These are phyloP conservation scores for Craterocephalus amniculus DNA, from an alignment of 2,797 vertebrate genomes.

Conservation along the genomic window DNA sequence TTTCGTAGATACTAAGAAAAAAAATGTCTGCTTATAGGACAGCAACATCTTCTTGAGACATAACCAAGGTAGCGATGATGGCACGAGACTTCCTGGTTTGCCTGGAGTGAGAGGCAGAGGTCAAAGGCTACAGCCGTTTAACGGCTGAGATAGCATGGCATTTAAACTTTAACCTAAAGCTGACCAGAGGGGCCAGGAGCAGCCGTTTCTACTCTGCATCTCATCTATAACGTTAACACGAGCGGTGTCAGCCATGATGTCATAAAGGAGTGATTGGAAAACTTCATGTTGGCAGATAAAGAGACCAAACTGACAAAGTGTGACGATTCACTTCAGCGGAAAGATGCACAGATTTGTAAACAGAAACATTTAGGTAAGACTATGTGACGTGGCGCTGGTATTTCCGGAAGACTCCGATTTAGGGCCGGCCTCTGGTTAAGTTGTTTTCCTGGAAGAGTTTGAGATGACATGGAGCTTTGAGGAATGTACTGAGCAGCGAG, in stretches of 20 bases:
- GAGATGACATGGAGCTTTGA: slow-evolving; percentile 82
- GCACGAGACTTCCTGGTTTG: slow-evolving; percentile 31
- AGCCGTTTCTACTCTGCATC: slow-evolving; percentile 36
- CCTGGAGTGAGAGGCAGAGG: slow-evolving; percentile 18
- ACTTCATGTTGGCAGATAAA: slow-evolving; percentile 31
- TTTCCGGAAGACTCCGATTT: slow-evolving; percentile 66
- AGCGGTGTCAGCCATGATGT: slow-evolving; percentile 52
- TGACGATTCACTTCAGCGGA: slow-evolving; percentile 4
- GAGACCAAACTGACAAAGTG: slow-evolving; percentile 35
- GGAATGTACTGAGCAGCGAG: slow-evolving; percentile 75
- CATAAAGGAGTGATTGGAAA: slow-evolving; percentile 44
- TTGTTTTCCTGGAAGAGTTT: slow-evolving; percentile 82
- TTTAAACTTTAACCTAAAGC: slow-evolving; percentile 39
- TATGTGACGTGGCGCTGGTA: slow-evolving; percentile 65
- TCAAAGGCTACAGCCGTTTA: slow-evolving; percentile 56
- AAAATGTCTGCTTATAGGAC: slow-evolving; percentile 7
- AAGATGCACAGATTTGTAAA: slow-evolving; percentile 17
- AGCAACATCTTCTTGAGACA: slow-evolving; percentile 5
- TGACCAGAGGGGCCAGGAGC: slow-evolving; percentile 27
- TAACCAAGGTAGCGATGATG: slow-evolving; percentile 1
- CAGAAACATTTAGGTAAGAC: slow-evolving; percentile 26
- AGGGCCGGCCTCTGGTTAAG: slow-evolving; percentile 74
- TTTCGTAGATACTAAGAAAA: slow-evolving; percentile 5
- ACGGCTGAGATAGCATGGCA: slow-evolving; percentile 27
- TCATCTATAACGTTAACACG: slow-evolving; percentile 49